Evolutionary conservation across 1,140 invertebrate genomes (phyloP).

Genomic region (Macrocentrus cingulum): DNA sequence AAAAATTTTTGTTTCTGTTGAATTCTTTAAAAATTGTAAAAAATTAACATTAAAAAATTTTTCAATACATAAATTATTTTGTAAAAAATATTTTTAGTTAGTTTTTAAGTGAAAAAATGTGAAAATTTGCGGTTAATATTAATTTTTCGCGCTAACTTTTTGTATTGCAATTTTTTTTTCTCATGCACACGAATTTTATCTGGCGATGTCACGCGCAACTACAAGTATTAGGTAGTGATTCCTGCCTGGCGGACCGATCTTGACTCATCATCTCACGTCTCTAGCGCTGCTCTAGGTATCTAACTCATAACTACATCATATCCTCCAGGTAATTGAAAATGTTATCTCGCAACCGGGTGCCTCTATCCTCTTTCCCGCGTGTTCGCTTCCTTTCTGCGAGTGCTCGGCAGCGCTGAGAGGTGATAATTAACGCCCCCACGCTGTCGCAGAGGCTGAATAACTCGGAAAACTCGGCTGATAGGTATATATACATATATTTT

Average conservation of each 20-base stretch:
- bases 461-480: conserved; percentile 52
- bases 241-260: conserved; percentile 37
- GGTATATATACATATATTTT: no score
- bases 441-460: conserved; percentile 35
- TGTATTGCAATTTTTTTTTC: no score
- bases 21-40: no score
- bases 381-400: conserved; percentile 17
- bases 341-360: conserved; percentile 54
- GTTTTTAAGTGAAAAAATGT: no score
- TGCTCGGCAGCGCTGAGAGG: conserved; percentile 34
- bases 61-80: no score
- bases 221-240: conserved; percentile 36
- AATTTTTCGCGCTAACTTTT: no score
- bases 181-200: conserved; percentile 45
- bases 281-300: conserved; percentile 40
- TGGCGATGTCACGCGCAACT: conserved; percentile 40
- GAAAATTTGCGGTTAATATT: no score
- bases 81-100: no score
- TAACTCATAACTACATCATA: conserved; percentile 60
- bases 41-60: no score
- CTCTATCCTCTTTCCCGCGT: conserved; percentile 40
- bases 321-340: conserved; percentile 61
- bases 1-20: no score
- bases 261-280: conserved; percentile 46
- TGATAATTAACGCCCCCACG: conserved; percentile 54